Percentiles rank a stretch among this genome's conserved stretches.
Evolutionary conservation across 92 coral and sea anemone species (phyloP).

Genomic region (Zoanthus gigantus): DNA sequence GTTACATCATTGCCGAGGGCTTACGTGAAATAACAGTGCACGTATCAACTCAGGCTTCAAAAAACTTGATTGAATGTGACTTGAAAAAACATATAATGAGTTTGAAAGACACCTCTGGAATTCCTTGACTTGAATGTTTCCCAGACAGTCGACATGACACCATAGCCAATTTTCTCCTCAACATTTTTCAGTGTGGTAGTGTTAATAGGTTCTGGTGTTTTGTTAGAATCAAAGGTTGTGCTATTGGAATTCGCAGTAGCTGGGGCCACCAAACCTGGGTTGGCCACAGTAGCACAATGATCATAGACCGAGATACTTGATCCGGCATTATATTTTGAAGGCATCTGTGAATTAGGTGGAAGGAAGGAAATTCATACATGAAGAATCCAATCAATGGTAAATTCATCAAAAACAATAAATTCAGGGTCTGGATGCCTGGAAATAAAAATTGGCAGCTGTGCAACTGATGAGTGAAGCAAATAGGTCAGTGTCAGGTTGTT

Average conservation of each 20-base stretch:
- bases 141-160: conserved; percentile 61
- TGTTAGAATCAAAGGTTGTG: conserved; percentile 43
- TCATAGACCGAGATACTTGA: background rate
- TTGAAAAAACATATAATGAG: conserved; percentile 31
- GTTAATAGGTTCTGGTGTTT: conserved; percentile 43
- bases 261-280: background rate
- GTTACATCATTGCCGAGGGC: conserved; percentile 5
- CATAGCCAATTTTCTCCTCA: conserved; percentile 47
- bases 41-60: conserved; percentile 6
- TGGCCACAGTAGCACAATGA: conserved; percentile 24
- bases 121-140: conserved; percentile 36
- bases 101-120: conserved; percentile 52
- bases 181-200: conserved; percentile 43
- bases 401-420: conserved; percentile 56
- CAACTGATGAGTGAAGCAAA: conserved; percentile 53
- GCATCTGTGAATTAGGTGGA: conserved; percentile 59
- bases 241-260: conserved; percentile 9
- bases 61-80: background rate
- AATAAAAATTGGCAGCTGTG: conserved; percentile 58
- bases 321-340: conserved; percentile 33
- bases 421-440: conserved; percentile 70
- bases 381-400: conserved; percentile 60
- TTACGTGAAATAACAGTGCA: conserved; percentile 10
- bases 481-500: conserved; percentile 51
- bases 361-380: conserved; percentile 63